Conservation (phyloP, 2,113 vertebrate species). For the Ailurus styani region DNA sequence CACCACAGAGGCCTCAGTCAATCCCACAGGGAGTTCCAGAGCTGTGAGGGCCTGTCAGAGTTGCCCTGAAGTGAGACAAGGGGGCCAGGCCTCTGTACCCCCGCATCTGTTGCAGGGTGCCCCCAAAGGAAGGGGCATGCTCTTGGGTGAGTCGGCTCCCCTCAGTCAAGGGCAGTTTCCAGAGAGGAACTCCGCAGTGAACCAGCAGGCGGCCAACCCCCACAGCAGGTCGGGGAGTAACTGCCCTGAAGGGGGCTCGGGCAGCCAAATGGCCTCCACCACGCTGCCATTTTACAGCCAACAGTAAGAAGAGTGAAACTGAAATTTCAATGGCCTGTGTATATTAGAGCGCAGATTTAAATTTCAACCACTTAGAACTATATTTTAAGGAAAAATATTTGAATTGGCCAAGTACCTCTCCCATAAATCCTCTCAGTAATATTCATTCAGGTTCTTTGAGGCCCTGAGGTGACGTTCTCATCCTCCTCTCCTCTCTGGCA, state of each 20-base stretch:
- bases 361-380: neutral
- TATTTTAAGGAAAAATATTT: neutral
- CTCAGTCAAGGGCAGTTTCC: neutral
- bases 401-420: neutral
- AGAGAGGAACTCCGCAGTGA: neutral
- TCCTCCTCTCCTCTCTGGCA: neutral
- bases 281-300: neutral
- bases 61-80: neutral
- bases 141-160: neutral
- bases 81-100: neutral
- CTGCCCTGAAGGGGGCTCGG: neutral
- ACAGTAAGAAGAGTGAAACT: neutral
- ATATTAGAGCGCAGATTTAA: neutral
- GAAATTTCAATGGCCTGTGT: neutral
- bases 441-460: neutral
- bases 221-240: neutral
- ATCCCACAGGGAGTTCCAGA: neutral
- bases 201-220: neutral
- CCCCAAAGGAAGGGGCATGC: neutral
- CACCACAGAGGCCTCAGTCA: neutral
- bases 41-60: neutral
- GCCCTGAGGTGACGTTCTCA: neutral
- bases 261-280: neutral
- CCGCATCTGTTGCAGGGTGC: neutral
- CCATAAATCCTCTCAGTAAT: neutral